phyloP scores from a whole-genome alignment of 1,140 invertebrate species.

The Micrasema longulum region DNA sequence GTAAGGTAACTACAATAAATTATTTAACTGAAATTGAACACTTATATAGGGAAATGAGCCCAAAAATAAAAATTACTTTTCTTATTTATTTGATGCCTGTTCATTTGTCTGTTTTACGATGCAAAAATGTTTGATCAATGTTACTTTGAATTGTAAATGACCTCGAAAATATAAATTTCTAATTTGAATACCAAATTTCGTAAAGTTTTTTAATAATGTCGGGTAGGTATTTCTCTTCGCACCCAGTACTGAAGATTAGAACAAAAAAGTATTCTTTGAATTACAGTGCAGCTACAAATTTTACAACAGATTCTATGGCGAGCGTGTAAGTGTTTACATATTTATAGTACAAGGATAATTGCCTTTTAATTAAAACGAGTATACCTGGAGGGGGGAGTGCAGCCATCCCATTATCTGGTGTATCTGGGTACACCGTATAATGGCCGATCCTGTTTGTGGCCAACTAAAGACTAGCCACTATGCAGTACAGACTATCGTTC shows the following conservation, averaged over 20 bases:
- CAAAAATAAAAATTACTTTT: no score
- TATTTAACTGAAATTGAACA: no score
- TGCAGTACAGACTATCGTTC: no score
- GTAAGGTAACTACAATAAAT: no score
- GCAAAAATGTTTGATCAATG: no score
- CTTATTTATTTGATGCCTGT: no score
- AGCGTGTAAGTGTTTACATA: conserved; percentile 46
- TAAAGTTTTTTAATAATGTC: not conserved
- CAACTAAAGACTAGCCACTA: not conserved
- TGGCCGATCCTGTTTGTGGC: conserved; percentile 39
- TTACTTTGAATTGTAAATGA: no score
- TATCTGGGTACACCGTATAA: conserved; percentile 45
- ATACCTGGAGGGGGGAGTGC: conserved; percentile 24
- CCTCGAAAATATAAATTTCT: no score
- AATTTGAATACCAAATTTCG: no score
- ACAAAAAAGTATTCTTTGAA: conserved; percentile 22
- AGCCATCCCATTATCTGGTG: conserved; percentile 26
- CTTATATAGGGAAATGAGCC: no score
- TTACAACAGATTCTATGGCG: not conserved
- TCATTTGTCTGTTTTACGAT: no score
- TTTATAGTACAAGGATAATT: conserved; percentile 49
- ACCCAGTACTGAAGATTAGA: not conserved
- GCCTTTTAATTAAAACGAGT: conserved; percentile 52
- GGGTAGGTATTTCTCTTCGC: not conserved
- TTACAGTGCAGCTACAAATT: conserved; percentile 12